A percentile compares a stretch with the other conserved stretches of the same genome.
These are phyloP conservation scores for Tychaedon coryphoeus DNA, from an alignment of 2,113 vertebrate species.

Conservation along the genomic window DNA sequence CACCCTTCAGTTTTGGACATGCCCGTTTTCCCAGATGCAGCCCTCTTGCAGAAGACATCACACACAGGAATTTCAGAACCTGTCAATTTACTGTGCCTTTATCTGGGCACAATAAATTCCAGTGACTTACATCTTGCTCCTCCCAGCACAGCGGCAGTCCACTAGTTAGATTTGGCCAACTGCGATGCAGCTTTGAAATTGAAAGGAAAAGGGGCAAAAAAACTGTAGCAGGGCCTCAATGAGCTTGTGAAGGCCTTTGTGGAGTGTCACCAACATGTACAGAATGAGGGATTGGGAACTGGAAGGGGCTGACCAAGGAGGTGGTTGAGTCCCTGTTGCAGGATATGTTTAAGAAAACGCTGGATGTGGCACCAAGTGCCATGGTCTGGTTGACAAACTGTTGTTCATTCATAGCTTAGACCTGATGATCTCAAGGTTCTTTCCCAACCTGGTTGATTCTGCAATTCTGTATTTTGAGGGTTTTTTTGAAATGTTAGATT, in stretches of 20 bases:
- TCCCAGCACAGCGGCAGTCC: rapidly evolving
- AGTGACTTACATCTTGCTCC: too few species aligned
- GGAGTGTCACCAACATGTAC: background rate
- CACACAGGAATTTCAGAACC: background rate
- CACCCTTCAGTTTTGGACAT: background rate
- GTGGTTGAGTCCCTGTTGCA: background rate
- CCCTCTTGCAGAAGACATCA: background rate
- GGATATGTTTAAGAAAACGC: background rate
- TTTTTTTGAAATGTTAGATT: background rate
- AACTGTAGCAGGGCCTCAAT: rapidly evolving
- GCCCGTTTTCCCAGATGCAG: background rate
- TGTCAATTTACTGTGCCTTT: background rate
- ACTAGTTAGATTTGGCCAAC: too few species aligned
- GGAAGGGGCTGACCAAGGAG: background rate
- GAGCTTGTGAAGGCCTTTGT: background rate
- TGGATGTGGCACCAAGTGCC: background rate
- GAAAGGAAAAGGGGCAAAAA: background rate
- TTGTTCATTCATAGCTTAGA: background rate
- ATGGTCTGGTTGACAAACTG: background rate
- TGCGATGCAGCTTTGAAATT: rapidly evolving
- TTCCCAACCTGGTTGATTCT: background rate
- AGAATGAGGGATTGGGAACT: background rate
- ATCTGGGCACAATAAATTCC: too few species aligned
- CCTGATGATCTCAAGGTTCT: background rate
- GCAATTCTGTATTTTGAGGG: background rate